Base-by-base conservation (phyloP, 2,113 vertebrate species). In the Heterocephalus glaber region DNA sequence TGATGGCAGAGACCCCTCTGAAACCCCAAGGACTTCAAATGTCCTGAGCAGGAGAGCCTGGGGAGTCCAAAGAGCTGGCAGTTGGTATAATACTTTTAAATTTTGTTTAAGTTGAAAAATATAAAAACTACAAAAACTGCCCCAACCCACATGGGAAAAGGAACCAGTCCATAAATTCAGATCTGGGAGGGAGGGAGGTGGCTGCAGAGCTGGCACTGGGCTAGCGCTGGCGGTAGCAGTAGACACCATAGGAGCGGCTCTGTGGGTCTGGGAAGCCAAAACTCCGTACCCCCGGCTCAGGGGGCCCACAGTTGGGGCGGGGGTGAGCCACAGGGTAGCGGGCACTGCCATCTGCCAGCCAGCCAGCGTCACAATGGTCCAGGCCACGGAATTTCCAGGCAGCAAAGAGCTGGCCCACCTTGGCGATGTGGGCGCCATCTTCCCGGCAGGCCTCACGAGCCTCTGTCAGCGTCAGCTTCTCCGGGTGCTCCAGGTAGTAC, bases 271-370 rank as follows among this genome's bases (percentile, higher is more conserved):
- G 99, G 89, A 99, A 99, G 65, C 99, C 99, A 0, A 99, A 99
- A 95, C 97, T 99, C 49, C 99, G 98, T 61, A 99, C 98, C 0
- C 99, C 99, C 0, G 99, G 98, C 97, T 99, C 99, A 0, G 76
- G 54, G 0, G 99, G 97, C 63, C 99, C 99, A 0, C 99, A 99
- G 97, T 99, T 99, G 90, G 97, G 91, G 0, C 99, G 98, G 3
- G 99, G 97, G 0, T 97, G 98, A 54, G 83, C 54, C 14, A 99
- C 99, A 3, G 99, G 99, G 97, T 99, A 99, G 95, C 99, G 99
- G 68, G 99, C 98, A 0, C 99, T 99, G 85, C 99, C 99, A 0
- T 99, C 99, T 0, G 99, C 99, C 98, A 99, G 95, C 99, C 99
- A 99, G 89, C 99, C 99, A 0, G 99, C 99, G 0, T 98, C 98